These are phyloP conservation scores for Salpingus planirostris DNA, from an alignment of 2,888 invertebrate species.

Conservation along the genomic window DNA sequence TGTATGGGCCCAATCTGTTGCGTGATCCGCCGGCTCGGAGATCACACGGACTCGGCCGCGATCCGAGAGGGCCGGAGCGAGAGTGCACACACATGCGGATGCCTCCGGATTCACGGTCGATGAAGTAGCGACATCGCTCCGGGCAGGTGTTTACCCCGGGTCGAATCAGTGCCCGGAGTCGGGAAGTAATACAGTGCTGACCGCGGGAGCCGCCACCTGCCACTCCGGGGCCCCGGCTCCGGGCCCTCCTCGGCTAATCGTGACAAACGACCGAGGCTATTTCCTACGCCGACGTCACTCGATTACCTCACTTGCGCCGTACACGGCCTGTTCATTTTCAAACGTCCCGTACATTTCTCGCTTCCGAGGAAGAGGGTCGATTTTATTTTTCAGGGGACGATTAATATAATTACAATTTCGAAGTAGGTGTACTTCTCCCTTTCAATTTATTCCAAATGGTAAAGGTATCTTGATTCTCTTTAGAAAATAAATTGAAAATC, in stretches of 20 bases:
- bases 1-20: slow-evolving; percentile 31
- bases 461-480: no score
- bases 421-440: no score
- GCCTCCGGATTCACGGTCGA: slow-evolving; percentile 22
- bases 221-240: slow-evolving; percentile 22
- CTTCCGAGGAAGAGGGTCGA: no score
- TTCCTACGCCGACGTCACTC: slow-evolving; percentile 29
- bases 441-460: no score
- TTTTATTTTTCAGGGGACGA: no score
- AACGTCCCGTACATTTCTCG: no score
- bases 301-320: slow-evolving; percentile 25
- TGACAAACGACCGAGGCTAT: slow-evolving; percentile 38
- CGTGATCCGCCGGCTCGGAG: slow-evolving; percentile 26
- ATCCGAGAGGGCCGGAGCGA: no score
- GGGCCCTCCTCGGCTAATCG: slow-evolving; percentile 30
- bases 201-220: slow-evolving; percentile 36
- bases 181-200: slow-evolving; percentile 35
- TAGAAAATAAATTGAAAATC: no score
- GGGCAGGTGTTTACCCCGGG: slow-evolving; percentile 34
- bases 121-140: slow-evolving; percentile 26
- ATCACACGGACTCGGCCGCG: slow-evolving; percentile 6
- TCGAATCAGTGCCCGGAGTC: slow-evolving; percentile 37
- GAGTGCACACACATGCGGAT: no score
- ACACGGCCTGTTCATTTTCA: no score
- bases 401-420: no score